Conservation (phyloP, 2,113 vertebrate genomes). For the Caranx ignobilis region DNA sequence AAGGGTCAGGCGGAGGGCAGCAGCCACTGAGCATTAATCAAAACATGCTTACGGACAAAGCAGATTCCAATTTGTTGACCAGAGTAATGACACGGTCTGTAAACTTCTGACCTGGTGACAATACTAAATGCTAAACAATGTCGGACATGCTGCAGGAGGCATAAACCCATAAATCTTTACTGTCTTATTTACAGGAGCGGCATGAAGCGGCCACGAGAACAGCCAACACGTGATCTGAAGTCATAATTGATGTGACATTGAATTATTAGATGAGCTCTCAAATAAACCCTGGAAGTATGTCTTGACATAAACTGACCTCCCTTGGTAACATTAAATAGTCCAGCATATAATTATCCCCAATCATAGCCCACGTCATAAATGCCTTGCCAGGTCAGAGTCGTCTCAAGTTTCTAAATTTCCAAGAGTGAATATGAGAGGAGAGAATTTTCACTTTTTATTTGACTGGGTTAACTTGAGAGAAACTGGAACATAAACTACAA, state of each 20-base stretch:
- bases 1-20: slow-evolving; percentile 22
- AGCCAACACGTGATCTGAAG: background rate
- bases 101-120: slow-evolving; percentile 53
- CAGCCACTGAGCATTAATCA: background rate
- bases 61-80: background rate
- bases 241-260: background rate
- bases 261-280: slow-evolving; percentile 34
- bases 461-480: background rate
- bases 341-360: slow-evolving; percentile 25
- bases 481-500: background rate
- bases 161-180: slow-evolving; percentile 22
- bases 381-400: background rate
- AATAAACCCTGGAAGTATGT: slow-evolving; percentile 34
- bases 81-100: slow-evolving; percentile 6
- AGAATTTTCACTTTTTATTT: slow-evolving; percentile 25
- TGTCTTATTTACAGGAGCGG: background rate
- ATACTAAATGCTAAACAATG: slow-evolving; percentile 35
- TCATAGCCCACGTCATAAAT: slow-evolving; percentile 15
- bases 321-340: slow-evolving; percentile 37
- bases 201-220: background rate
- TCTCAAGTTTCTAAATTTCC: slow-evolving; percentile 41
- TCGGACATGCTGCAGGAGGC: background rate
- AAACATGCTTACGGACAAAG: slow-evolving; percentile 11
- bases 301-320: slow-evolving; percentile 37
- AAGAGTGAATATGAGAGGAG: slow-evolving; percentile 26